phyloP scores from a whole-genome alignment of 2,113 vertebrate genomes.

The Boleophthalmus pectinirostris region DNA sequence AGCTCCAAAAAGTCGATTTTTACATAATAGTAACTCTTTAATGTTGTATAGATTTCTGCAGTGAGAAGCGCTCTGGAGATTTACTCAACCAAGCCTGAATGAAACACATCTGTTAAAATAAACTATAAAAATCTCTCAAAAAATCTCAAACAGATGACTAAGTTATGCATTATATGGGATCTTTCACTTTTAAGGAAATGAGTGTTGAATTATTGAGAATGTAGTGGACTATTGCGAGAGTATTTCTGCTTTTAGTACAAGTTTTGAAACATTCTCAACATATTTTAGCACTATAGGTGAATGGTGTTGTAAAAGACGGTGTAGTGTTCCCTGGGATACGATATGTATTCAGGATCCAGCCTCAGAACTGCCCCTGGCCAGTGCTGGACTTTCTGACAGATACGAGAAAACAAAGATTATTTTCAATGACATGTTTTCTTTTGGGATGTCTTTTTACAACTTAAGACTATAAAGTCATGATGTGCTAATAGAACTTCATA shows the following conservation, averaged over 20 bases:
- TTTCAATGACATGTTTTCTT: neutral
- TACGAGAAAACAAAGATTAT: neutral
- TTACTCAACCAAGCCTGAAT: too few relatives aligned
- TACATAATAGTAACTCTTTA: too few relatives aligned
- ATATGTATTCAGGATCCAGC: neutral
- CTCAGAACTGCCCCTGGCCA: neutral
- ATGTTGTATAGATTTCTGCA: too few relatives aligned
- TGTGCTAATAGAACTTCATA: neutral
- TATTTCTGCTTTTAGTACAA: neutral
- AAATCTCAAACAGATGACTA: too few relatives aligned
- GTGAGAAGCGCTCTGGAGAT: too few relatives aligned
- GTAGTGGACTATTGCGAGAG: neutral
- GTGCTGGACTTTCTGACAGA: neutral
- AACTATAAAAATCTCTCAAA: too few relatives aligned
- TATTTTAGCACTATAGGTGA: neutral
- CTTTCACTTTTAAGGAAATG: too few relatives aligned
- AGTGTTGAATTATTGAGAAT: too few relatives aligned
- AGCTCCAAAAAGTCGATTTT: too few relatives aligned
- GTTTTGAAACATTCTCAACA: neutral
- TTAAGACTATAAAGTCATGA: neutral
- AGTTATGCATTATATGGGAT: too few relatives aligned
- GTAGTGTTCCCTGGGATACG: neutral
- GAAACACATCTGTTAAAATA: too few relatives aligned
- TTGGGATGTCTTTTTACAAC: neutral
- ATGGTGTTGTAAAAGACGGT: neutral